Evolutionary conservation across 2,888 invertebrate species (phyloP).

Genomic region (Epiblema foenella): DNA sequence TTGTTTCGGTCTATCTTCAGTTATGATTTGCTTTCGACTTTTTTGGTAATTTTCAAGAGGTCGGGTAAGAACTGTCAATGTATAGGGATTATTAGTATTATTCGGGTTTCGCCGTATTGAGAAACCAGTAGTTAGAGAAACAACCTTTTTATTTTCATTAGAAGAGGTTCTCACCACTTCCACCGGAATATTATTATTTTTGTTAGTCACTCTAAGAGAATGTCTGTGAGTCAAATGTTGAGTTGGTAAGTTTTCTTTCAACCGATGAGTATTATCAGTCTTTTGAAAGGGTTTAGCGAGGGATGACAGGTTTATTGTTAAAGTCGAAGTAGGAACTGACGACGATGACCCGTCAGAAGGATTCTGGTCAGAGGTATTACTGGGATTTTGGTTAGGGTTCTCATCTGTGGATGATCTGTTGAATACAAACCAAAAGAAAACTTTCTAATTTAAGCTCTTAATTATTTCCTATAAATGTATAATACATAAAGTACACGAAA

Average conservation of each 20-base stretch:
- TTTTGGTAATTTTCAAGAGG: slow-evolving; percentile 64
- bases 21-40: slow-evolving; percentile 48
- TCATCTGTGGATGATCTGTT: slow-evolving; percentile 85
- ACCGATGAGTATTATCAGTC: slow-evolving; percentile 75
- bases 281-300: slow-evolving; percentile 81
- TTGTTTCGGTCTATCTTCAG: slow-evolving; percentile 44
- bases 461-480: slow-evolving; percentile 46
- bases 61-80: slow-evolving; percentile 74
- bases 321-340: slow-evolving; percentile 62
- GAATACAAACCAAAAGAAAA: slow-evolving; percentile 83
- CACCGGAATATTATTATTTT: slow-evolving; percentile 60
- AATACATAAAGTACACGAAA: slow-evolving; percentile 37
- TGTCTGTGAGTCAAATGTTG: slow-evolving; percentile 64
- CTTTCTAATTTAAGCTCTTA: slow-evolving; percentile 77
- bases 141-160: slow-evolving; percentile 65
- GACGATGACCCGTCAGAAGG: slow-evolving; percentile 68
- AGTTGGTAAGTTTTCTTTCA: slow-evolving; percentile 70
- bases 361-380: slow-evolving; percentile 74
- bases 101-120: slow-evolving; percentile 75
- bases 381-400: slow-evolving; percentile 71
- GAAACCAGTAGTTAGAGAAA: slow-evolving; percentile 80
- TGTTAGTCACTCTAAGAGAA: slow-evolving; percentile 67
- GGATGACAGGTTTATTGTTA: slow-evolving; percentile 74
- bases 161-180: slow-evolving; percentile 61
- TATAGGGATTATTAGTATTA: slow-evolving; percentile 76